Percentiles rank a stretch among this genome's conserved stretches.
phyloP scores from a whole-genome alignment of 2,888 invertebrate genomes.

The Caenorhabditis sp. region DNA sequence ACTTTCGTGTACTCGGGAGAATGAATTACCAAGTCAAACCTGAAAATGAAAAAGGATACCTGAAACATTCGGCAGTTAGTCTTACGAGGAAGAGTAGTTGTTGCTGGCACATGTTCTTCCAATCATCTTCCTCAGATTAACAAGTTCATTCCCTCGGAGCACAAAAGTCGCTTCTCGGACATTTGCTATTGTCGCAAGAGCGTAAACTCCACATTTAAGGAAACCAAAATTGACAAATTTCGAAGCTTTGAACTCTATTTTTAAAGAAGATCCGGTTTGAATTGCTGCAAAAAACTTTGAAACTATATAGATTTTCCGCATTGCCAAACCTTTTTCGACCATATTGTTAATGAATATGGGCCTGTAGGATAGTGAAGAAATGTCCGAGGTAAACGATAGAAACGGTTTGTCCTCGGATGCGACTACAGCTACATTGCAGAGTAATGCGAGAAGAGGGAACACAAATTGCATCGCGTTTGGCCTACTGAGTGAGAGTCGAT shows the following conservation, averaged over 20 bases:
- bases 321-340: constrained; percentile 13
- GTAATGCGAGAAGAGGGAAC: too few relatives aligned
- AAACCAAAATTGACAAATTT: constrained; percentile 18
- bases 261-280: not conserved
- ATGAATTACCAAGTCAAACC: constrained; percentile 27
- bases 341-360: constrained; percentile 12
- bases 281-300: not conserved
- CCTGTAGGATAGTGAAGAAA: not conserved
- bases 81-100: constrained; percentile 21
- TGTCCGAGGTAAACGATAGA: too few relatives aligned
- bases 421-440: too few relatives aligned
- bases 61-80: not conserved
- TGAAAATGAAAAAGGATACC: constrained; percentile 17
- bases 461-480: too few relatives aligned
- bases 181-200: not conserved
- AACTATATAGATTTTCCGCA: not conserved
- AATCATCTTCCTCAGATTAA: constrained; percentile 13
- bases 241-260: not conserved
- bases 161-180: not conserved
- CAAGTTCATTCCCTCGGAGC: not conserved
- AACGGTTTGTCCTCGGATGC: too few relatives aligned
- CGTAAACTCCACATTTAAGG: constrained; percentile 22
- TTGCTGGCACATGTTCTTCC: constrained; percentile 16
- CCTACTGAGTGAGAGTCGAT: too few relatives aligned
- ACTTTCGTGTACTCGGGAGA: constrained; percentile 13